Conservation (phyloP, 2,113 vertebrate genomes). For the Bos taurus region DNA sequence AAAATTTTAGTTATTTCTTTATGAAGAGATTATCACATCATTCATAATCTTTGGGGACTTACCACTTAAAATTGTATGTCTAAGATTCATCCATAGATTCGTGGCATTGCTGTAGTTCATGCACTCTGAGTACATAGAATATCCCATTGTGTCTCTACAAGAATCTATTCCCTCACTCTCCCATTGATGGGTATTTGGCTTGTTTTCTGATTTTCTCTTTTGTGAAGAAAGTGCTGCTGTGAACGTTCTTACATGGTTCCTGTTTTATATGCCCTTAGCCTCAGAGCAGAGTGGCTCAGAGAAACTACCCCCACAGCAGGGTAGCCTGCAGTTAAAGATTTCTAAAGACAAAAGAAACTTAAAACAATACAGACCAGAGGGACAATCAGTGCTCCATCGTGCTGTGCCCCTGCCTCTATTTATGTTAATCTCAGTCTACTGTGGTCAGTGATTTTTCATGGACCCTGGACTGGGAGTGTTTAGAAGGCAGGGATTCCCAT, state of each 20-base stretch:
- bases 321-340: neutral
- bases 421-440: neutral
- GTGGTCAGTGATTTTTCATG: neutral
- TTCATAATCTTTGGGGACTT: neutral
- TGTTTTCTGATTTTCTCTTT: neutral
- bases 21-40: neutral
- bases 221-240: neutral
- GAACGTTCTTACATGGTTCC: neutral
- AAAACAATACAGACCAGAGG: neutral
- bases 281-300: neutral
- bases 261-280: neutral
- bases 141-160: neutral
- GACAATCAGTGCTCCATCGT: rapidly evolving
- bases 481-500: neutral
- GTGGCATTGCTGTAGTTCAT: neutral
- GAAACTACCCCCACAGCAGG: neutral
- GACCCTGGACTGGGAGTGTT: neutral
- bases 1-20: neutral
- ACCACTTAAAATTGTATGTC: neutral
- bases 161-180: neutral
- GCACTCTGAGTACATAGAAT: neutral
- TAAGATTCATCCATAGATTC: neutral
- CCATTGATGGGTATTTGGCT: neutral
- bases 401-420: neutral
- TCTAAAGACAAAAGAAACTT: neutral